Base-by-base conservation (phyloP, 2,888 invertebrate species). In the Ceratothoa steindachneri region DNA sequence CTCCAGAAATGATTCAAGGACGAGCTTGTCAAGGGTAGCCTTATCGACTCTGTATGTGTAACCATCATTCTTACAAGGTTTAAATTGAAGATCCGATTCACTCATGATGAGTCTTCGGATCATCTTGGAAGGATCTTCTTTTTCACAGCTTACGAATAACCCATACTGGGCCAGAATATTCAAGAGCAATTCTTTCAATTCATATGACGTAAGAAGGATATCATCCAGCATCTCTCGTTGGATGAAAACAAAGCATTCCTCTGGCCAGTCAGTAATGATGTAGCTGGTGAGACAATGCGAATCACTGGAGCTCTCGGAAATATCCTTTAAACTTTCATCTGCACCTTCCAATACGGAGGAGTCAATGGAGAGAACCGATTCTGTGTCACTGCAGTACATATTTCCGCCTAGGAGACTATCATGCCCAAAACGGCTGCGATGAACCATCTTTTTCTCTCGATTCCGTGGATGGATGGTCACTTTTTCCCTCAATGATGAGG, bases 1-100 rank as follows among this genome's bases (percentile, higher is more conserved):
- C 5, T 30, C 30, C 2, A 51, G 30, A n/a, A 72, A 55, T 28
- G 53, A 72, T 19, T 65, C 52, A n/a, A 75, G 12, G 29, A 75
- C 12, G 22, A 52, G 24, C 30, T 24, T 55, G 41, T 41, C 41
- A 9, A 41, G 41, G 7, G 41, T 41, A 9, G 41, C 5, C 41
- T 41, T 41, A 41, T 41, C 41, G 15, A 41, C 41, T 41, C 41
- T 41, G 15, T 41, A 15, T 15, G 41, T 41, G 41, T 41, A 41
- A 9, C 15, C 41, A 5, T 41, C 41, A 41, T 15, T 41, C 41
- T 9, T 9, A n/a, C n/a, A n/a, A 41, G 41, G 41, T 15, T 41
- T 41, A 41, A 41, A 5, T 9, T 15, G 41, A 41, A 41, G 41
- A 41, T 5, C 5, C 5, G 41, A 41, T 9, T 41, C 41, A 9